Evolutionary conservation across 1,140 invertebrate genomes (phyloP), one percentile per base, ranked within the genome.

Genomic region (Formica exsecta): DNA sequence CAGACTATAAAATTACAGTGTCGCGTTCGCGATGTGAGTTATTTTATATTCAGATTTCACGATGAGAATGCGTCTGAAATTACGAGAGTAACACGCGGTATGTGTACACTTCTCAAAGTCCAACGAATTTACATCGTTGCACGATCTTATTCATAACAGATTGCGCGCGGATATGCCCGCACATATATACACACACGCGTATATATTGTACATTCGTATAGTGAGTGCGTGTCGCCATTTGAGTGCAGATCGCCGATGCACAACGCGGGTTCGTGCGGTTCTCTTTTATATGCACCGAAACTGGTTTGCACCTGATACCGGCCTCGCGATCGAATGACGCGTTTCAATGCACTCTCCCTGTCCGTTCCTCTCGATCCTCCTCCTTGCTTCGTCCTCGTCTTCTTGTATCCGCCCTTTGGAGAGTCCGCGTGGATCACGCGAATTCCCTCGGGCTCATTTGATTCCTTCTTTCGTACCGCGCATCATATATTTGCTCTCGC

Each of bases 261-360:
- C 84, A 73, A 57, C 75, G 44, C 44, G 85, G 74, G 86, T 85
- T 87, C 68, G 87, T 32, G 86, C 73, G 62, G 87, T 19, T 51
- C 74, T 62, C 77, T 89, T 54, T 71, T 88, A 66, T 86, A 87
- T 90, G 90, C 90, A 87, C 87, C 87, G 86, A 93, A 95, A 94
- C 94, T 93, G 94, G 94, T 95, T 95, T 95, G 94, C 94, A 95
- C 94, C 93, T 95, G 94, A 95, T 94, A 94, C 94, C 90, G 86
- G 86, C 88, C 87, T 92, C 87, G 91, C 90, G 93, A 95, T 95
- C 93, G 92, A 93, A 94, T 95, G 94, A 94, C 93, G 94, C 93
- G 91, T 93, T 94, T 94, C 93, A 94, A 93, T 94, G 93, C 93
- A 73, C 86, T 91, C 86, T 54, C 54, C 48, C 74, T 86, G 54